A percentile compares a stretch with the other conserved stretches of the same genome.
phyloP scores from a whole-genome alignment of 2,888 invertebrate genomes.

The Epistrophe eligans region DNA sequence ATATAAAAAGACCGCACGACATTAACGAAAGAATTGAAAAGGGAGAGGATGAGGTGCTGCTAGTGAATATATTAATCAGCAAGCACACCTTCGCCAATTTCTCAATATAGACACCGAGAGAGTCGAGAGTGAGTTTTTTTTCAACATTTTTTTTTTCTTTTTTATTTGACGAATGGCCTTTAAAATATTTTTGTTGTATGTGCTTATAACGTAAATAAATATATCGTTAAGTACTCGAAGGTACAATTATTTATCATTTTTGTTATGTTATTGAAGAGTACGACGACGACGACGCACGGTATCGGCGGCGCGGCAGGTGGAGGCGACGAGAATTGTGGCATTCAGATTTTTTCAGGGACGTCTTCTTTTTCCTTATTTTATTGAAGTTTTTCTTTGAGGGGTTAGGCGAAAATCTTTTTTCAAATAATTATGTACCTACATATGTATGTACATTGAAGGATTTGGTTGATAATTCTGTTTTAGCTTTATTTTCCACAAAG shows the following conservation, averaged over 20 bases:
- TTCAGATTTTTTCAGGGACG: conserved; percentile 28
- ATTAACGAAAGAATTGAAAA: conserved; percentile 20
- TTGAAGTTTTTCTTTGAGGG: background rate
- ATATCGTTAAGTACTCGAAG: conserved; percentile 39
- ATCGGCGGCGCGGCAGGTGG: background rate
- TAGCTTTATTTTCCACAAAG: too few species aligned
- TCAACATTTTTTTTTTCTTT: background rate
- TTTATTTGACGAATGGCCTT: conserved; percentile 28
- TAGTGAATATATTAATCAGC: conserved; percentile 33
- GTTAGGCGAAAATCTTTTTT: background rate
- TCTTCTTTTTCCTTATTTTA: conserved; percentile 6
- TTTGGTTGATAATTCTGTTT: too few species aligned
- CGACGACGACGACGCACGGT: background rate
- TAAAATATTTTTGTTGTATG: conserved; percentile 20
- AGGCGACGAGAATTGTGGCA: background rate
- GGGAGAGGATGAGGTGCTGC: conserved; percentile 45
- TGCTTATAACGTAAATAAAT: conserved; percentile 27
- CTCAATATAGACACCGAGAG: conserved; percentile 23
- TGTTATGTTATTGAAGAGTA: conserved; percentile 47
- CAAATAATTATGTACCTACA: background rate
- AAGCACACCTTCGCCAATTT: conserved; percentile 61
- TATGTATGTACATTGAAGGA: background rate
- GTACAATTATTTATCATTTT: conserved; percentile 53
- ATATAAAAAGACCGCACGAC: conserved; percentile 17
- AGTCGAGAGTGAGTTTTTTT: conserved; percentile 55